Evolutionary conservation across 2,888 invertebrate species (phyloP), one percentile per base, ranked within the genome.

Genomic region (Cerastoderma edule): DNA sequence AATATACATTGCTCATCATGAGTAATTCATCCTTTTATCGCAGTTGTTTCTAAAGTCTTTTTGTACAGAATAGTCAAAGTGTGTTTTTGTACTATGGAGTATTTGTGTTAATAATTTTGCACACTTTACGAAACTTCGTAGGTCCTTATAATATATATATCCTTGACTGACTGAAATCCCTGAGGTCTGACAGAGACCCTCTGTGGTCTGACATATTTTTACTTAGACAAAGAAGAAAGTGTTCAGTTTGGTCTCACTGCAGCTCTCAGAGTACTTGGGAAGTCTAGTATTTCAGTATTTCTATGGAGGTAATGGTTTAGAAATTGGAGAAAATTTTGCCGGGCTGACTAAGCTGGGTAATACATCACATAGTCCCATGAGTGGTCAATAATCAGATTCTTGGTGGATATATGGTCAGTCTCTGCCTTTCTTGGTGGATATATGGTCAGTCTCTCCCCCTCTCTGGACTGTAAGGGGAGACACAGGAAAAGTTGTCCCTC

Each of bases 321-420:
- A 19, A 24, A 22, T 22, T 10, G 24, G 22, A n/a, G 22, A n/a
- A 22, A n/a, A 50, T 24, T 10, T 8, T 60, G 60, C 39, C 60
- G 39, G 32, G n/a, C n/a, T 60, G 60, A 60, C 24, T 35, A 39
- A 32, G 39, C 24, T 22, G 22, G 24, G 2, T 39, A 60, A 60
- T 60, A 33, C 60, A 60, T 60, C 60, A 60, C 27, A 8, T 39
- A 19, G 22, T 39, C 39, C 39, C 56, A 35, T 24, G 27, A 5
- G 28, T 22, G 35, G 22, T 39, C 50, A n/a, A 33, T 60, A 60
- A 60, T 60, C 39, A 32, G 24, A 60, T 60, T 60, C 39, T 32
- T 22, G 22, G 32, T 35, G 60, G 27, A 60, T 24, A 60, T 32
- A 60, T 24, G 60, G 39, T 60, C 60, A 39, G 5, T 24, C n/a